phyloP scores from a whole-genome alignment of 2,797 vertebrate genomes.

The Lagocephalus sceleratus region DNA sequence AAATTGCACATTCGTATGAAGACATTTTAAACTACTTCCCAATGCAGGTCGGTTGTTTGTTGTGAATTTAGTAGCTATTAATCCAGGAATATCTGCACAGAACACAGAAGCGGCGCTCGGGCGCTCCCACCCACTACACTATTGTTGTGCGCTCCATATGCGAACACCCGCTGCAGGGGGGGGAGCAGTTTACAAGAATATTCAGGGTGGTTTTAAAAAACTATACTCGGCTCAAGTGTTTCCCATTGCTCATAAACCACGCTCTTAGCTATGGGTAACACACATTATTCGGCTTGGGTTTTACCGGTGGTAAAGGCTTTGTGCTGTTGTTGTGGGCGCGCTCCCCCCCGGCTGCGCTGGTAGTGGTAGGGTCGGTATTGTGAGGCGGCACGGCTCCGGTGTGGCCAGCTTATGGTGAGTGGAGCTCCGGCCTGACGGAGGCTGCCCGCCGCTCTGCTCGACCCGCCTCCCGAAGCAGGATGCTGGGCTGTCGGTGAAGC shows the following conservation, averaged over 20 bases:
- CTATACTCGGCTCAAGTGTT: fast-evolving
- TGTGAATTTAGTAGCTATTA: slow-evolving; percentile 1
- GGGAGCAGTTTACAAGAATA: fast-evolving
- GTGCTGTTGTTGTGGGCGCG: not conserved
- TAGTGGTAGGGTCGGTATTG: slow-evolving; percentile 73
- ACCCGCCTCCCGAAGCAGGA: slow-evolving; percentile 34
- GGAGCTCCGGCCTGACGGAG: slow-evolving; percentile 7
- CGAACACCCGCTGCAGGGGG: slow-evolving; percentile 56
- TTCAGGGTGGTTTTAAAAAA: not conserved
- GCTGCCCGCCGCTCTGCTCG: not conserved
- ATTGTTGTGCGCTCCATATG: slow-evolving; percentile 49
- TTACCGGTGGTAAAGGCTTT: not conserved
- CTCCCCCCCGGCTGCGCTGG: slow-evolving; percentile 22
- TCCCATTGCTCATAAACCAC: no score
- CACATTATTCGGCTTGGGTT: no score
- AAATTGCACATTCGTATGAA: not conserved
- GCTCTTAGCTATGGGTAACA: fast-evolving
- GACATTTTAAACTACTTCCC: not conserved
- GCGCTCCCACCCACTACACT: slow-evolving; percentile 39
- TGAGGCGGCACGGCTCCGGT: slow-evolving; percentile 58
- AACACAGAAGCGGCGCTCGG: slow-evolving; percentile 14
- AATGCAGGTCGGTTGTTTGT: not conserved
- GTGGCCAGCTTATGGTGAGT: slow-evolving; percentile 45
- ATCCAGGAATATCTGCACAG: slow-evolving; percentile 5
- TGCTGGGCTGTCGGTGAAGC: slow-evolving; percentile 40